phyloP scores from a whole-genome alignment of 2,888 invertebrate species.

The Anticlea derivata region DNA sequence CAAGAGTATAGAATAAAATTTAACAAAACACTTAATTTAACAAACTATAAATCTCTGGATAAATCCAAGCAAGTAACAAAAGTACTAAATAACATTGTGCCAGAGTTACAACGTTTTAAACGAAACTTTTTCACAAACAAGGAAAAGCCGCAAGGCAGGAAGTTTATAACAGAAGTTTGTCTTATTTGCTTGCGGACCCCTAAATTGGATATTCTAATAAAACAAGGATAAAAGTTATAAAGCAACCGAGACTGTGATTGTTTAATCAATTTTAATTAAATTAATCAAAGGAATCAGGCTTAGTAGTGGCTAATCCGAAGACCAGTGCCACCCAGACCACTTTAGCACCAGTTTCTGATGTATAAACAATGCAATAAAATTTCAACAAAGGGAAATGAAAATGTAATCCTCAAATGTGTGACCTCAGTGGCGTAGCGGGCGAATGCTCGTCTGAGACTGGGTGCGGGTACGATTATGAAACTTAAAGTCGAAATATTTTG shows the following conservation, averaged over 20 bases:
- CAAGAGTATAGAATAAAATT: no score
- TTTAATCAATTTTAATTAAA: constrained; percentile 9
- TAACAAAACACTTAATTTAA: background rate
- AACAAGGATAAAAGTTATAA: constrained; percentile 40
- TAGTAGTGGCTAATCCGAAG: no score
- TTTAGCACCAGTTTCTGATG: no score
- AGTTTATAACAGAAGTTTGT: constrained; percentile 51
- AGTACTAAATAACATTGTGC: constrained; percentile 21
- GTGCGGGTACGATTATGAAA: no score
- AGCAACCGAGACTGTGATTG: constrained; percentile 28
- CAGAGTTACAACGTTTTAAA: constrained; percentile 32
- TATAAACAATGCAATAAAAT: no score
- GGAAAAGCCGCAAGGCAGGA: constrained; percentile 36
- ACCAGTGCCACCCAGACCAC: no score
- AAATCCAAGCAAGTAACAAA: constrained; percentile 9
- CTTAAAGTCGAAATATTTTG: no score
- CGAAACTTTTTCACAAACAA: constrained; percentile 36
- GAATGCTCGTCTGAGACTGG: no score
- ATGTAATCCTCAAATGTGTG: no score
- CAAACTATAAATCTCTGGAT: constrained; percentile 6
- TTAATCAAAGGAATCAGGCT: no score
- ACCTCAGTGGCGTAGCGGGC: no score
- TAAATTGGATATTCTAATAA: constrained; percentile 47
- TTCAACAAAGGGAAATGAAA: no score
- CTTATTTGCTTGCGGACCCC: constrained; percentile 38